Evolutionary conservation across 2,888 invertebrate species (phyloP).

Genomic region (Selenia dentaria): DNA sequence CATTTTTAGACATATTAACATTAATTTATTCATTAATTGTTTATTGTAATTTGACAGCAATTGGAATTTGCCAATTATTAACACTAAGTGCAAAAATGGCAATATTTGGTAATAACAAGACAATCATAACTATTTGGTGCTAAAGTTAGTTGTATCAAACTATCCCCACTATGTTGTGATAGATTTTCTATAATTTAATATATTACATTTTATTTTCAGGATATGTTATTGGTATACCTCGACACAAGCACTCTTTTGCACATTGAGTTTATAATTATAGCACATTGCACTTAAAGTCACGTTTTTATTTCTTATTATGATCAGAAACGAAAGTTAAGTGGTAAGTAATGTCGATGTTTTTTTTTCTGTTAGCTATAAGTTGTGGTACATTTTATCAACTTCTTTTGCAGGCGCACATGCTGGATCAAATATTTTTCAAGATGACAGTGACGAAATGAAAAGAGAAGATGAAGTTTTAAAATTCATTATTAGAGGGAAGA

Average conservation of each 20-base stretch:
- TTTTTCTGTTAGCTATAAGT: neutral
- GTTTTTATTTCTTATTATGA: conserved; percentile 22
- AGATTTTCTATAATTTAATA: too few species aligned
- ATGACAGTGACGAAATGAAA: neutral
- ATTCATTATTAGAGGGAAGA: conserved; percentile 37
- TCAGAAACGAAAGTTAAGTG: neutral
- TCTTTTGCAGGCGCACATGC: conserved; percentile 31
- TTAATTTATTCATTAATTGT: too few species aligned
- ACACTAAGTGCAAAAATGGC: too few species aligned
- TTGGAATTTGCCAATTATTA: too few species aligned
- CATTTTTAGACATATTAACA: too few species aligned
- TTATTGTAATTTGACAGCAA: too few species aligned
- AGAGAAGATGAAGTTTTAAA: neutral
- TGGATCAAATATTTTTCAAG: conserved; percentile 11
- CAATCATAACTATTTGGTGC: too few species aligned
- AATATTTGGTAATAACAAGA: too few species aligned
- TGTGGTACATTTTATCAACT: neutral
- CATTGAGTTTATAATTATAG: conserved; percentile 49
- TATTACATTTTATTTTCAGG: conserved; percentile 59
- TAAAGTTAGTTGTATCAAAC: too few species aligned
- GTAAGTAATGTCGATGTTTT: conserved; percentile 19
- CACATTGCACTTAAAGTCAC: conserved; percentile 47
- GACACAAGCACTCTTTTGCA: conserved; percentile 47
- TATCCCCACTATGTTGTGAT: too few species aligned
- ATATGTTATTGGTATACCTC: conserved; percentile 62